Evolutionary conservation across 1,140 invertebrate genomes (phyloP), one percentile per base, ranked within the genome.

Genomic region (Drosophila gunungcola): DNA sequence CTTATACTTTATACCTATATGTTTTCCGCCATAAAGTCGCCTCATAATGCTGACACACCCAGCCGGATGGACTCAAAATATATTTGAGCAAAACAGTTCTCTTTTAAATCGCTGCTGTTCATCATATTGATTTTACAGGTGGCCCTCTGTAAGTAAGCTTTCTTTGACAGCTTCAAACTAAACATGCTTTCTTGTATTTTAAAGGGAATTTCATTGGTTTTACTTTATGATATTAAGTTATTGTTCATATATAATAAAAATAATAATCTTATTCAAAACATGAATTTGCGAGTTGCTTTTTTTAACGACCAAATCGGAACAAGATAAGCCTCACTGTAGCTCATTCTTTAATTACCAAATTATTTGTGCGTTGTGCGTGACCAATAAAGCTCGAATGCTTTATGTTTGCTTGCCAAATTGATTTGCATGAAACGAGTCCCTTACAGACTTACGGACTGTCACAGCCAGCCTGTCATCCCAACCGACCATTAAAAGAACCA

Each of bases 11-110:
- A 43, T 68, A 51, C 29, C 48, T 51, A 48, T 62, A 57, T 70
- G 51, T 46, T 70, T 74, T 74, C 52, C 52, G 73, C 72, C 36
- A 75, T 67, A 54, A 65, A 76, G 54, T 52, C 10, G 27, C 52
- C 67, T 13, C 53, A 72, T 57, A 70, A 70, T 72, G 67, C 68
- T 70, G 68, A 72, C 68, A 72, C 68, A 70, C 68, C 68, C 68
- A 57, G 42, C 67, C 52, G 43, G 63, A 70, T 70, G 39, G 64
- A 56, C 64, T 32, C 25, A 25, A 32, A 69, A 27, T 69, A 34
- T 56, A 48, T 56, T 68, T 45, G 38, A 16, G 36, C 16, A 32
- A 34, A 49, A 41, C 38, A 55, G 67, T 56, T 56, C 49, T 43
- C 27, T 48, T 39, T 70, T 56, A 45, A 65, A 64, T 42, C 41